Evolutionary conservation across 2,113 vertebrate genomes (phyloP).

Genomic region (Galbula dea): DNA sequence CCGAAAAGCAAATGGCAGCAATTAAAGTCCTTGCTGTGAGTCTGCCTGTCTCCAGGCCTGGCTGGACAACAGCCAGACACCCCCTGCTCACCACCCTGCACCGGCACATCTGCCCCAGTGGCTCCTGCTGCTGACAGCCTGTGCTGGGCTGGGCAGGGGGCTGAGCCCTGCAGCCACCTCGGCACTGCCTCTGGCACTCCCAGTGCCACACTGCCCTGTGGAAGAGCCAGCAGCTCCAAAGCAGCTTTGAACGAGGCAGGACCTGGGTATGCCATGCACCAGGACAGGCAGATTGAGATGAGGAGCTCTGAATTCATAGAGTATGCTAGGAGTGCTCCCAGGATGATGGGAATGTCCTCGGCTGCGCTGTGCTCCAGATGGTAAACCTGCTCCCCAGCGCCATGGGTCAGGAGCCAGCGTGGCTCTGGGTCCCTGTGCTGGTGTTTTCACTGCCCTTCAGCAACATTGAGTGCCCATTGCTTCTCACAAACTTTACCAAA

Average conservation of each 20-base stretch:
- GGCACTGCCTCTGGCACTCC: neutral
- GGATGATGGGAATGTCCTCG: neutral
- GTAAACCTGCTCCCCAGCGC: too few species aligned
- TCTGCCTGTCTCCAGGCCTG: neutral
- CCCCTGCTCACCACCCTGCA: neutral
- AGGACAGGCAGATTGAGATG: neutral
- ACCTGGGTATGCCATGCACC: too few species aligned
- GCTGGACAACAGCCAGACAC: neutral
- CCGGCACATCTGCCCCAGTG: neutral
- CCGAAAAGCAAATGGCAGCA: neutral
- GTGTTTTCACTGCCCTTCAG: neutral
- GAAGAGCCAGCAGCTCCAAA: neutral
- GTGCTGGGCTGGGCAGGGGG: neutral
- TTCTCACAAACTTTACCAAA: neutral
- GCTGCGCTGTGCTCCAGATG: neutral
- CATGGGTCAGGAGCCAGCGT: neutral
- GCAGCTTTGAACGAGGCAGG: neutral
- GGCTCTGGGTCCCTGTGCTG: neutral
- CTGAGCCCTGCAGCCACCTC: rapidly evolving
- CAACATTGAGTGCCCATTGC: too few species aligned
- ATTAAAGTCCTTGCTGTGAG: neutral
- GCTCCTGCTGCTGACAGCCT: neutral
- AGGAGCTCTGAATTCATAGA: neutral
- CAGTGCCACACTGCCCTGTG: neutral
- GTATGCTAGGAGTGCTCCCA: neutral